Base-by-base conservation (phyloP, 2,888 invertebrate genomes). In the Galeruca laticollis region DNA sequence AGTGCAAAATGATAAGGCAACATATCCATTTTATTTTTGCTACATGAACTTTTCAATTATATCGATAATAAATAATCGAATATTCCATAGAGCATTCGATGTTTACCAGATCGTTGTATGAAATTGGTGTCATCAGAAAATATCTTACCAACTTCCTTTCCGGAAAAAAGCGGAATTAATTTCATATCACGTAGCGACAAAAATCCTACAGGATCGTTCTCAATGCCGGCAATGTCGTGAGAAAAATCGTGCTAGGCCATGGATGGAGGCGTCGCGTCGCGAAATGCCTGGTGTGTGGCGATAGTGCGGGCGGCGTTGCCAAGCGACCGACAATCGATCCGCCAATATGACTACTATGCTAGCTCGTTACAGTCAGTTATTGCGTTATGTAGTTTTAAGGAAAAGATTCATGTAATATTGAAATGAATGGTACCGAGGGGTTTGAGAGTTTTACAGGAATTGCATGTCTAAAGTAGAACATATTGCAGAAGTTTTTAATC, bases 251-350 rank as follows among this genome's bases (percentile, higher is more conserved):
- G 68, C 60, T 66, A 70, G 72, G 72, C 70, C 70, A 72, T 69
- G 70, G 74, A 70, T 72, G 69, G 59, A 66, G 65, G 69, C 74
- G 74, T 62, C 69, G 69, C 75, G 76, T 75, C 76, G 77, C 73
- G 73, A 73, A 75, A 68, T 73, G 69, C 71, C 72, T 73, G 69
- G 74, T 70, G 69, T 72, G 71, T 72, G 69, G 75, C 65, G 75
- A 73, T 73, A 74, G 73, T 73, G 71, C 73, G 64, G 71, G 67
- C 75, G 72, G 73, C 76, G 79, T 80, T 79, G 79, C 80, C 77
- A 76, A 69, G 80, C 77, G 77, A 80, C 80, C 70, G 75, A 69
- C 68, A 76, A 80, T 80, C 79, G 80, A 80, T 80, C 79, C 78
- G 75, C 73, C 76, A 75, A 75, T 76, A 72, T 74, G 77, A 77